Conservation (phyloP, 2,888 invertebrate genomes). For the Caenorhabditis zanzibari region DNA sequence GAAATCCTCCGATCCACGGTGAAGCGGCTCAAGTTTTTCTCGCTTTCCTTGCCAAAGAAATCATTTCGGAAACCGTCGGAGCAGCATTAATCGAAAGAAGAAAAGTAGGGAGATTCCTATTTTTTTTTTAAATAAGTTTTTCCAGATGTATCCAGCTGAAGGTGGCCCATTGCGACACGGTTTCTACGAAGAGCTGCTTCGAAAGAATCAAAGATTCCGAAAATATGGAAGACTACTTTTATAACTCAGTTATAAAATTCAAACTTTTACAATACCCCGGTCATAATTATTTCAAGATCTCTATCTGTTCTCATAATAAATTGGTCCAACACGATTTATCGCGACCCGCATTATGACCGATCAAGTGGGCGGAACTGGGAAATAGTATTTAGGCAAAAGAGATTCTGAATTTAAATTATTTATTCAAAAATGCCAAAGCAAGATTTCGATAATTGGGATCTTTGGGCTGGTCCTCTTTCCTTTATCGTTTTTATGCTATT, state of each 20-base stretch:
- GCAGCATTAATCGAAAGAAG: constrained; percentile 21
- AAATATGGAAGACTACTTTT: constrained; percentile 50
- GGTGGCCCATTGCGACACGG: constrained; percentile 14
- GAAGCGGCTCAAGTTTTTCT: constrained; percentile 47
- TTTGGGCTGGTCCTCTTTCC: constrained; percentile 49
- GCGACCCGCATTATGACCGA: constrained; percentile 37
- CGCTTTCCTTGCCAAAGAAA: constrained; percentile 51
- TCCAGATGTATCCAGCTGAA: constrained; percentile 24
- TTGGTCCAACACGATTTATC: constrained; percentile 30
- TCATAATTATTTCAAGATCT: constrained; percentile 7
- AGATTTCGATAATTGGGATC: constrained; percentile 55
- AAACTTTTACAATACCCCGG: not conserved
- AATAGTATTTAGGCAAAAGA: not conserved
- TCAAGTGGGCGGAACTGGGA: constrained; percentile 21
- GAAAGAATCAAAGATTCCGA: constrained; percentile 36
- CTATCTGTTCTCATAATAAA: not conserved
- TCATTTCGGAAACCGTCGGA: constrained; percentile 36
- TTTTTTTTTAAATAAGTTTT: too few species aligned
- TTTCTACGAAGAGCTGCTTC: constrained; percentile 43
- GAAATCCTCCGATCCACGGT: constrained; percentile 32
- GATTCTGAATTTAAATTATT: constrained; percentile 6
- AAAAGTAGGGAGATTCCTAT: too few species aligned
- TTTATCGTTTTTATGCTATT: constrained; percentile 35
- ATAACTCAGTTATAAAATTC: not conserved
- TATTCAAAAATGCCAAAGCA: constrained; percentile 57